Base-by-base conservation (phyloP, 2,797 vertebrate species). In the Mus spretus region DNA sequence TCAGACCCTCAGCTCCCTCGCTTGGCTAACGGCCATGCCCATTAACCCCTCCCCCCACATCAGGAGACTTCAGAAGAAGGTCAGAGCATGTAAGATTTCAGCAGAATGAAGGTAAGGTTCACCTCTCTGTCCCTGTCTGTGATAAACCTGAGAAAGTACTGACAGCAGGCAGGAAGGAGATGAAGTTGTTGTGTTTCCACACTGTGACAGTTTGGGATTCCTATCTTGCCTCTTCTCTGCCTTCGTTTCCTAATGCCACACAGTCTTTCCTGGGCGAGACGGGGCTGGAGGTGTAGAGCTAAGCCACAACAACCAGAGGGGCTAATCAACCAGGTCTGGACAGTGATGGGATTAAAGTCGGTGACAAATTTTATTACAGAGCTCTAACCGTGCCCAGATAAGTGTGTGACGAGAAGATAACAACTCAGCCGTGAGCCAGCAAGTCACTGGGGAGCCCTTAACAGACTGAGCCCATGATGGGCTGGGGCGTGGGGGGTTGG, bases 291-390 rank as follows among this genome's bases (percentile, higher is more conserved):
- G 95, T 89, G 85, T 72, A 94, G 96, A 81, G 1, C 11, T 79
- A 96, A 91, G 91, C 96, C 96, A 95, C 77, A 93, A 91, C 95
- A 94, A 96, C 97, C 96, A 75, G 94, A 94, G 91, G 85, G 97
- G 37, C 92, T 89, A 94, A 98, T 96, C 89, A 95, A 70, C n/a
- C 0, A 0, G 87, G 95, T 81, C 94, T 96, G 92, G 95, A 95
- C 81, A 93, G 93, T 72, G 84, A 97, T 93, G 90, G 96, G 97
- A 98, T 98, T 3, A 50, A 94, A 97, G 95, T 55, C 96, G 19
- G 93, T 0, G 80, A 93, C 97, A 97, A 93, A 98, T 98, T 98
- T 97, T 97, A 93, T 97, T 77, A 96, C 67, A 85, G 97, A 95
- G 31, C 84, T 92, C 91, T 96, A 93, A 0, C 89, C n/a, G 2